Conservation (phyloP, 2,113 vertebrate species). For the Dicaeum eximium region DNA sequence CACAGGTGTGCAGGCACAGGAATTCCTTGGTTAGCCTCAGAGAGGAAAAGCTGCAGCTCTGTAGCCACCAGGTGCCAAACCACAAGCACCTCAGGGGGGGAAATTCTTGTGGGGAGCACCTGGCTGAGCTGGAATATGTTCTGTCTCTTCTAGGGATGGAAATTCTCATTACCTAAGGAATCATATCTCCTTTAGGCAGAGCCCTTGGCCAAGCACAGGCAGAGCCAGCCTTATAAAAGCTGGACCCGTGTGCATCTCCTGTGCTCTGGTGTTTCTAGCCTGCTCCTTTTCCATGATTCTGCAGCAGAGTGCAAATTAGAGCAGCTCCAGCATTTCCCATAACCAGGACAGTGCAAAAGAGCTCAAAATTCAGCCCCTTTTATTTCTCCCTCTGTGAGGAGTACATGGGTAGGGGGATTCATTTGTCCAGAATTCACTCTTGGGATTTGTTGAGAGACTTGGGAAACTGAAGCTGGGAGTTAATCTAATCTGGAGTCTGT, state of each 20-base stretch:
- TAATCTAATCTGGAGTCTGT: neutral
- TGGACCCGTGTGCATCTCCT: neutral
- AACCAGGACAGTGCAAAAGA: neutral
- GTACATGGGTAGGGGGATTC: neutral
- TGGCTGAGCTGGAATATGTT: neutral
- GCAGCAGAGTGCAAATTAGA: neutral
- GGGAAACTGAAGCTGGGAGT: neutral
- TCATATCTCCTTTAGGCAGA: neutral
- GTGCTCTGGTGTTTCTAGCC: neutral
- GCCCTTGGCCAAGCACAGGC: neutral
- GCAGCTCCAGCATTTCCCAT: neutral
- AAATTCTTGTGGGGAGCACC: neutral
- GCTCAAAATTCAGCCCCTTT: neutral
- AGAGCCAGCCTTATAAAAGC: neutral
- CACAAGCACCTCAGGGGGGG: neutral
- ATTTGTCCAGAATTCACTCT: neutral
- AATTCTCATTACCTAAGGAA: neutral
- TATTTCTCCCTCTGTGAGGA: neutral
- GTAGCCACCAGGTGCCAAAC: neutral
- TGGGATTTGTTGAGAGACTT: neutral
- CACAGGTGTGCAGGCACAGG: neutral
- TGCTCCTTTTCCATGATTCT: neutral
- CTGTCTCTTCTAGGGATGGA: neutral
- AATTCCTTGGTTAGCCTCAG: neutral
- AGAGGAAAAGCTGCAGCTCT: conserved; percentile 16